These are phyloP conservation scores for Tichodroma muraria DNA, from an alignment of 2,113 vertebrate genomes.

Conservation along the genomic window DNA sequence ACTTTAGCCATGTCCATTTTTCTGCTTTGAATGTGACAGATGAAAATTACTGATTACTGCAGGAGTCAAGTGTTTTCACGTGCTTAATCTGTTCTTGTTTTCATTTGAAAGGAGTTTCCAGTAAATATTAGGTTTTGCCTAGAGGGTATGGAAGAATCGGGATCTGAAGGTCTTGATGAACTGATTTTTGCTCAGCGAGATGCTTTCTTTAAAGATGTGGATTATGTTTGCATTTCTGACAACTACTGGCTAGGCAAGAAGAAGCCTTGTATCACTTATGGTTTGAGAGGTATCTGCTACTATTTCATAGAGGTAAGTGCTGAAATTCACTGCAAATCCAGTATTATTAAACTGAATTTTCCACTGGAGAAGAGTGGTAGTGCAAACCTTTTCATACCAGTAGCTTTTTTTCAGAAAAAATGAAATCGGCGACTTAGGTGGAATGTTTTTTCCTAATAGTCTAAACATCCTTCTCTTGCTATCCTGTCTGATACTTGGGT, in stretches of 20 bases:
- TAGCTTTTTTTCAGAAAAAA: neutral
- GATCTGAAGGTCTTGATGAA: constrained; percentile 90
- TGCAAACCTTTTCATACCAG: too few relatives aligned
- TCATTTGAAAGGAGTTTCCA: constrained; percentile 80
- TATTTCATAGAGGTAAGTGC: constrained; percentile 82
- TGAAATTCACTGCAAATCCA: neutral
- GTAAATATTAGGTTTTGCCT: constrained; percentile 96
- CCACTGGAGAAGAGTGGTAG: neutral
- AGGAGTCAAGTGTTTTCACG: neutral
- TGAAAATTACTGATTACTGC: neutral
- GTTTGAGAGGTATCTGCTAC: constrained; percentile 91
- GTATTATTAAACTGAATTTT: neutral
- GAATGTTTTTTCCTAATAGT: neutral
- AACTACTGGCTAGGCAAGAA: constrained; percentile 97
- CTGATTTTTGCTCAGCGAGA: constrained; percentile 84
- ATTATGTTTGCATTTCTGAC: constrained; percentile 95
- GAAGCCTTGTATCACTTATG: constrained; percentile 96
- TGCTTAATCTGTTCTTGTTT: neutral
- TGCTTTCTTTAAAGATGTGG: constrained; percentile 87
- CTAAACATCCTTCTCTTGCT: neutral
- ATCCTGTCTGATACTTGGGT: neutral
- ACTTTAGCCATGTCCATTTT: neutral
- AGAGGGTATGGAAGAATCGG: constrained; percentile 97
- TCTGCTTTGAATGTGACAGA: neutral
- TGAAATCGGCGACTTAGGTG: neutral